Evolutionary conservation across 1,140 invertebrate genomes (phyloP), one percentile per base, ranked within the genome.

Genomic region (Idris sp.): DNA sequence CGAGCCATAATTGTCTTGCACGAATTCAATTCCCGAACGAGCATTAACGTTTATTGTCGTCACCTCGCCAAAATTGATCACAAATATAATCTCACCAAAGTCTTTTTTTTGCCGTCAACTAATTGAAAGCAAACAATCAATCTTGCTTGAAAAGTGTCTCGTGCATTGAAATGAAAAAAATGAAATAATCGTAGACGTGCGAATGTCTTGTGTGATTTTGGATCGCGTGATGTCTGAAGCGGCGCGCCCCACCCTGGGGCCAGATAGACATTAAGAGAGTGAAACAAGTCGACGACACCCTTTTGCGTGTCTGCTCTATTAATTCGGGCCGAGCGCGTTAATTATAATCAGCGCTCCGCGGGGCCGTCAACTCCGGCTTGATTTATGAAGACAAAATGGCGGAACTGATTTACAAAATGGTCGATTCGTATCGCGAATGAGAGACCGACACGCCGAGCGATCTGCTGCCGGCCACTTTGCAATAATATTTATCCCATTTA

Each of bases 341-440:
- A 87, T 86, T 86, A 85, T 82, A 85, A 86, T 86, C 80, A 83
- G 69, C 65, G 78, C 76, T 73, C 58, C 35, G 43, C 62, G 62
- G 43, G 61, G 40, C 30, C 33, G 68, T 28, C 59, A 15, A 26
- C 36, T 44, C 31, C 65, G 56, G 40, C 62, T 77, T 86, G 84
- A 84, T 85, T 84, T 86, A 85, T 81, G 77, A 81, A 81, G 80
- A 81, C 79, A 81, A 86, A 84, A 85, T 82, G 81, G 83, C 83
- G 80, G 84, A 84, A 85, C 84, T 84, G 84, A 86, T 86, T 86
- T 84, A 83, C 82, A 85, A 84, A 84, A 83, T 84, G 81, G 82
- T 85, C 80, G 83, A 85, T 84, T 49, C 64, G 65, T 81, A 84
- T 86, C 83, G 78, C 67, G 59, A 77, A 77, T 44, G 67, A 68